phyloP scores from a whole-genome alignment of 1,140 invertebrate genomes.

The Drosophila simulans region DNA sequence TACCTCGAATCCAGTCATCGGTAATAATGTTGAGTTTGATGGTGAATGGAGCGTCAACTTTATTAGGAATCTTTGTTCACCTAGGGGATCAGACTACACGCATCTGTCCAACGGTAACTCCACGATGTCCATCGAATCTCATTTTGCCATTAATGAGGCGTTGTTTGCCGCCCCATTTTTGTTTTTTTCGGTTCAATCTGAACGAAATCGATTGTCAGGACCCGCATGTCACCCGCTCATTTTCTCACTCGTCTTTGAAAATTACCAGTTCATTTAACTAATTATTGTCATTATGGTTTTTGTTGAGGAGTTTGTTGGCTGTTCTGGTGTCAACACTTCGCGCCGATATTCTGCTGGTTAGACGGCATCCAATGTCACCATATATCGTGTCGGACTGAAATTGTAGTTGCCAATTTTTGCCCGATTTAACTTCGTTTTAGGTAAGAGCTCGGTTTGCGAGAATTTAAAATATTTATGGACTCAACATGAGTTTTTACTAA shows the following conservation, averaged over 20 bases:
- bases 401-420: slow-evolving; percentile 13
- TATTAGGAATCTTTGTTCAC: slow-evolving; percentile 61
- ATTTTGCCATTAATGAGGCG: slow-evolving; percentile 72
- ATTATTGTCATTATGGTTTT: slow-evolving; percentile 68
- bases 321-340: slow-evolving; percentile 60
- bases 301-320: slow-evolving; percentile 19
- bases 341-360: slow-evolving; percentile 52
- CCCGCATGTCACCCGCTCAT: slow-evolving; percentile 36
- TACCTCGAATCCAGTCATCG: slow-evolving; percentile 31
- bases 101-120: slow-evolving; percentile 49
- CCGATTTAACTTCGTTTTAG: slow-evolving; percentile 18
- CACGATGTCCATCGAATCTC: slow-evolving; percentile 54
- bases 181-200: neutral
- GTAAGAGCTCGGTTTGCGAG: neutral
- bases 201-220: slow-evolving; percentile 30
- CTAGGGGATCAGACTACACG: slow-evolving; percentile 19
- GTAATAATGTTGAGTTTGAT: slow-evolving; percentile 20
- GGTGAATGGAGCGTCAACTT: slow-evolving; percentile 23
- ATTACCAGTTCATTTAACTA: slow-evolving; percentile 80
- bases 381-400: slow-evolving; percentile 14
- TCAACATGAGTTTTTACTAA: neutral
- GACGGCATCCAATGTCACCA: neutral
- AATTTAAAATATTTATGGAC: slow-evolving; percentile 17
- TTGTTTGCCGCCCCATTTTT: slow-evolving; percentile 15
- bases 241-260: slow-evolving; percentile 44